Conservation (phyloP, 2,797 vertebrate genomes). For the Falco biarmicus region DNA sequence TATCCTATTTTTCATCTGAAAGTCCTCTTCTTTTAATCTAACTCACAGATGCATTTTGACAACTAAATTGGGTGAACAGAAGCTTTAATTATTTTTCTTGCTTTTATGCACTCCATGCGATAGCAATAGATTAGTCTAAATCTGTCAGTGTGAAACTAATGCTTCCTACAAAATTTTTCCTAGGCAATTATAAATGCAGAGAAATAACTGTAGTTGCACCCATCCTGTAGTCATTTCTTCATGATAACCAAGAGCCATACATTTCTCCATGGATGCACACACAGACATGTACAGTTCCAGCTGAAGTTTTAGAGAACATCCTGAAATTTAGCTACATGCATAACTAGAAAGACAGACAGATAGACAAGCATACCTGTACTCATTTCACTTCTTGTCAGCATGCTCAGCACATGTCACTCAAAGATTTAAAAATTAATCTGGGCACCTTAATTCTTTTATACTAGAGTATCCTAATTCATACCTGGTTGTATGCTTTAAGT, state of each 20-base stretch:
- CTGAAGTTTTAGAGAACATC: not conserved
- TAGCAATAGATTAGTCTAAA: conserved; percentile 6
- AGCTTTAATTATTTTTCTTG: conserved; percentile 46
- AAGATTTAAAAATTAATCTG: not conserved
- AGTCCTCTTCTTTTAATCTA: conserved; percentile 9
- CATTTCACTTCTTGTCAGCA: not conserved
- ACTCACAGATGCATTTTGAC: conserved; percentile 9
- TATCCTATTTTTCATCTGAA: not conserved
- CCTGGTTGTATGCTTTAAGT: not conserved
- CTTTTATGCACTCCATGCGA: not conserved
- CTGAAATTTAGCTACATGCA: not conserved
- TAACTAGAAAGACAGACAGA: not conserved
- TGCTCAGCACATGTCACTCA: not conserved
- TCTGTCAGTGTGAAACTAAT: not conserved
- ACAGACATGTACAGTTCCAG: not conserved
- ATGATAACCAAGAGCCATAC: not conserved
- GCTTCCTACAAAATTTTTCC: not conserved
- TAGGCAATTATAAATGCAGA: not conserved
- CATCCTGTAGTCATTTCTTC: not conserved
- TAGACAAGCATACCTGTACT: not conserved
- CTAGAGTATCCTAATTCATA: not conserved
- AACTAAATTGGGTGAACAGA: conserved; percentile 15
- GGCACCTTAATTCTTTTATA: not conserved
- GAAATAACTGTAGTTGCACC: not conserved
- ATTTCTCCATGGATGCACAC: not conserved